A percentile compares a stretch with the other conserved stretches of the same genome.
phyloP scores from a whole-genome alignment of 2,797 vertebrate species.

The Takifugu rubripes region DNA sequence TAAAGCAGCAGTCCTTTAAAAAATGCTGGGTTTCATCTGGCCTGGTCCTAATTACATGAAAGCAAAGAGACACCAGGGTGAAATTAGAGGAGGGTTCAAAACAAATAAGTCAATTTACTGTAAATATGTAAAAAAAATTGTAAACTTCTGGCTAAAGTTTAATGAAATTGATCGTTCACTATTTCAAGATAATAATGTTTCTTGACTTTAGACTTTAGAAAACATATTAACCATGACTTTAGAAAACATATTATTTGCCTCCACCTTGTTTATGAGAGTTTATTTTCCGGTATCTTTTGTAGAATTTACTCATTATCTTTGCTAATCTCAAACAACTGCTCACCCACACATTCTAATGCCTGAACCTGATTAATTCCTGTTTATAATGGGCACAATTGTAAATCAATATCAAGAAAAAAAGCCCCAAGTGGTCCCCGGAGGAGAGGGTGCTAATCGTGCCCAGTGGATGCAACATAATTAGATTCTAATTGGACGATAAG shows the following conservation, averaged over 20 bases:
- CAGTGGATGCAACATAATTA: conserved; percentile 76
- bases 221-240: background rate
- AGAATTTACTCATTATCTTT: conserved; percentile 22
- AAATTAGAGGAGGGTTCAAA: conserved; percentile 4
- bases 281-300: conserved; percentile 18
- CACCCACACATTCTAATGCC: conserved; percentile 39
- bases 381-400: conserved; percentile 56
- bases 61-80: conserved; percentile 23
- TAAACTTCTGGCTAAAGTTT: no score
- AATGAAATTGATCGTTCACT: no score
- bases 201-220: background rate
- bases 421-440: conserved; percentile 64
- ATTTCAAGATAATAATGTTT: background rate
- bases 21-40: conserved; percentile 35
- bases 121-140: background rate
- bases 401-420: conserved; percentile 63
- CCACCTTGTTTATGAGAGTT: conserved; percentile 14
- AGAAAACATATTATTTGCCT: background rate
- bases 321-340: conserved; percentile 42
- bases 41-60: conserved; percentile 40
- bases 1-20: conserved; percentile 48
- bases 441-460: conserved; percentile 64
- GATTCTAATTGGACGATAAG: conserved; percentile 78
- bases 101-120: background rate
- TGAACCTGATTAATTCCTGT: conserved; percentile 62